phyloP scores from a whole-genome alignment of 2,888 invertebrate genomes.

The Sinelater perroti region DNA sequence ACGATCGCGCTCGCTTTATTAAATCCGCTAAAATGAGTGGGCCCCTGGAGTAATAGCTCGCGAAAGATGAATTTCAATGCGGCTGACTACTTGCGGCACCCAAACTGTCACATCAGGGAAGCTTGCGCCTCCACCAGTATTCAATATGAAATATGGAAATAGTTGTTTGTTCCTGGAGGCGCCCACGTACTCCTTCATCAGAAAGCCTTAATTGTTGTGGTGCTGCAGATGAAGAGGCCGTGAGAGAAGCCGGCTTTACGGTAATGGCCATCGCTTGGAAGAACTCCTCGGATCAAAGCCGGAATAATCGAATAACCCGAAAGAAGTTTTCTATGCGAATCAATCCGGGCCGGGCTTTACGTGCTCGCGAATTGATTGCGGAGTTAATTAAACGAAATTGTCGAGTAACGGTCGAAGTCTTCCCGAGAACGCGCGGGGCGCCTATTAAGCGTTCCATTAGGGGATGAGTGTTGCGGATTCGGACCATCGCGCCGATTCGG shows the following conservation, averaged over 20 bases:
- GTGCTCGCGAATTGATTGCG: slow-evolving; percentile 25
- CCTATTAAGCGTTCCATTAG: slow-evolving; percentile 22
- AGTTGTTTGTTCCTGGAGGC: slow-evolving; percentile 25
- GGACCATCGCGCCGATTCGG: slow-evolving; percentile 23
- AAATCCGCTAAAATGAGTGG: not conserved
- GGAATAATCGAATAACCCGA: too few species aligned
- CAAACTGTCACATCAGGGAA: slow-evolving; percentile 19
- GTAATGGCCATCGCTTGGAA: too few species aligned
- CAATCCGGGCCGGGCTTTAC: slow-evolving; percentile 23
- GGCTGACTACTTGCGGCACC: slow-evolving; percentile 18
- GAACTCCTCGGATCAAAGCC: too few species aligned
- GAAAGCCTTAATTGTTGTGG: not conserved
- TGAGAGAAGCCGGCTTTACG: too few species aligned
- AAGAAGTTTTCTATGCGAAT: slow-evolving; percentile 14
- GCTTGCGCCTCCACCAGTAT: slow-evolving; percentile 18
- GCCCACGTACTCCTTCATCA: slow-evolving; percentile 1
- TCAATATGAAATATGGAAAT: slow-evolving; percentile 31
- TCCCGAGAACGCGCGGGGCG: slow-evolving; percentile 17
- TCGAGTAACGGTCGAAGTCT: slow-evolving; percentile 28
- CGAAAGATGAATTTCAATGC: slow-evolving; percentile 16
- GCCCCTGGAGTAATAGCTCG: not conserved
- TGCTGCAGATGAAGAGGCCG: not conserved
- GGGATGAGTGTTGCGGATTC: too few species aligned
- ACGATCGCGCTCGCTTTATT: too few species aligned
- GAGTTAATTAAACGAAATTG: slow-evolving; percentile 35